A percentile compares a stretch with the other conserved stretches of the same genome.
Evolutionary conservation across 2,113 vertebrate genomes (phyloP).

Genomic region (Chinchilla lanigera): DNA sequence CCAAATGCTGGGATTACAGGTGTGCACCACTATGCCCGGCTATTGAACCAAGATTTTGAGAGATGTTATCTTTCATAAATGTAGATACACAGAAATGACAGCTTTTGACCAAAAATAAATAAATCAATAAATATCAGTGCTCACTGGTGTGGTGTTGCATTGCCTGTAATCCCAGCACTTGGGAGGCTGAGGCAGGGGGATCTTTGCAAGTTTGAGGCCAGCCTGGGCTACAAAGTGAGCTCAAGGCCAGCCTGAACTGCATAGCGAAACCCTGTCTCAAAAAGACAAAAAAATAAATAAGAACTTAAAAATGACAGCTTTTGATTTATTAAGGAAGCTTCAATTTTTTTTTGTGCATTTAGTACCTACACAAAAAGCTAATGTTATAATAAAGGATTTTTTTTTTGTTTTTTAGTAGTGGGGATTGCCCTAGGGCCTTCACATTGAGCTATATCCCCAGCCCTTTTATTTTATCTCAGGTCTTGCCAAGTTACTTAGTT

Average conservation of each 20-base stretch:
- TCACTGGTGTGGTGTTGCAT: too few relatives aligned
- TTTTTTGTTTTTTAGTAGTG: background rate
- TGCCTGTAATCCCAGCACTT: too few relatives aligned
- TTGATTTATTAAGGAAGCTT: background rate
- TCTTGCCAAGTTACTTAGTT: too few relatives aligned
- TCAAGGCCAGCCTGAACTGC: too few relatives aligned
- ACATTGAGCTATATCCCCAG: too few relatives aligned
- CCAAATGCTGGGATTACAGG: background rate
- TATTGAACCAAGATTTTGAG: background rate
- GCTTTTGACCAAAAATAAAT: background rate
- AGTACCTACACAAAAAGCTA: background rate
- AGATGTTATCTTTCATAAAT: background rate
- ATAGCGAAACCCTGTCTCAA: too few relatives aligned
- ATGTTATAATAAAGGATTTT: background rate
- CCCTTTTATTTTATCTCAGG: background rate
- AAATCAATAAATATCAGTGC: too few relatives aligned
- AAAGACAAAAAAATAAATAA: too few relatives aligned
- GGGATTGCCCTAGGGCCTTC: background rate
- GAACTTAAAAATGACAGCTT: background rate
- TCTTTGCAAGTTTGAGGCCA: too few relatives aligned
- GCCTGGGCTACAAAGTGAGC: too few relatives aligned
- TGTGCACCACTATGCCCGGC: background rate
- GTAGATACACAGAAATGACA: background rate
- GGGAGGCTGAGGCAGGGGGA: too few relatives aligned
- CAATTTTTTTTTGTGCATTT: background rate